Conservation (phyloP, 2,888 invertebrate species). For the Eupithecia dodoneata region DNA sequence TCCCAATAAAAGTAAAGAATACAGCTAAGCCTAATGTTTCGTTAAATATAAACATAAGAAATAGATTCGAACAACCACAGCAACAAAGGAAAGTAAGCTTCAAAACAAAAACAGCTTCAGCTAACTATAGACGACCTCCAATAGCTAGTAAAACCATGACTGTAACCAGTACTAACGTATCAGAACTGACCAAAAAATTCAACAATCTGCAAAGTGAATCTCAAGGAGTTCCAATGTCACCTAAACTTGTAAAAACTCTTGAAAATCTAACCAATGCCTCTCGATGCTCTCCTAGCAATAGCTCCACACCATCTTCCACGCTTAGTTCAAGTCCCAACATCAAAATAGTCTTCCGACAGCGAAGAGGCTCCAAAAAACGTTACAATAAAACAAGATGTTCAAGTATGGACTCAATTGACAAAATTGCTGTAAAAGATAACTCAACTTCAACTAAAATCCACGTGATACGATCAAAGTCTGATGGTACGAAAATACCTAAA, state of each 20-base stretch:
- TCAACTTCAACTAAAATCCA: conserved; percentile 62
- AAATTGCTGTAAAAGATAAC: conserved; percentile 62
- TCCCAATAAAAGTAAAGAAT: conserved; percentile 53
- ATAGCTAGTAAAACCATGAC: conserved; percentile 76
- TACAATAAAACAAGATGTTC: conserved; percentile 79
- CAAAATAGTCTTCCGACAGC: conserved; percentile 77
- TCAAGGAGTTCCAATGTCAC: conserved; percentile 76
- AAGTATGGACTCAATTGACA: conserved; percentile 79
- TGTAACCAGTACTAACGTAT: conserved; percentile 84
- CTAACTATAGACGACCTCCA: conserved; percentile 74
- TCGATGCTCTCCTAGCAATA: conserved; percentile 67
- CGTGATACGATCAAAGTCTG: conserved; percentile 77
- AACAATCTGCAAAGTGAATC: conserved; percentile 85
- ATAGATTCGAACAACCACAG: conserved; percentile 68
- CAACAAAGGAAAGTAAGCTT: conserved; percentile 85
- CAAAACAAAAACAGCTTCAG: conserved; percentile 82
- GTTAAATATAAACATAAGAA: conserved; percentile 60
- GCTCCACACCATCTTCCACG: conserved; percentile 77
- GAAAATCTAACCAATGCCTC: conserved; percentile 70
- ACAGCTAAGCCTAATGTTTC: conserved; percentile 51
- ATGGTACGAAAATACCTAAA: conserved; percentile 75
- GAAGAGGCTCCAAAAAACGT: conserved; percentile 76
- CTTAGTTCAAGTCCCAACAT: conserved; percentile 79
- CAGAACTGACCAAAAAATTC: conserved; percentile 88
- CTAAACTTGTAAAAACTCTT: conserved; percentile 82